Base-by-base conservation (phyloP, 1,140 invertebrate genomes). In the Holcopasites calliopsidis region DNA sequence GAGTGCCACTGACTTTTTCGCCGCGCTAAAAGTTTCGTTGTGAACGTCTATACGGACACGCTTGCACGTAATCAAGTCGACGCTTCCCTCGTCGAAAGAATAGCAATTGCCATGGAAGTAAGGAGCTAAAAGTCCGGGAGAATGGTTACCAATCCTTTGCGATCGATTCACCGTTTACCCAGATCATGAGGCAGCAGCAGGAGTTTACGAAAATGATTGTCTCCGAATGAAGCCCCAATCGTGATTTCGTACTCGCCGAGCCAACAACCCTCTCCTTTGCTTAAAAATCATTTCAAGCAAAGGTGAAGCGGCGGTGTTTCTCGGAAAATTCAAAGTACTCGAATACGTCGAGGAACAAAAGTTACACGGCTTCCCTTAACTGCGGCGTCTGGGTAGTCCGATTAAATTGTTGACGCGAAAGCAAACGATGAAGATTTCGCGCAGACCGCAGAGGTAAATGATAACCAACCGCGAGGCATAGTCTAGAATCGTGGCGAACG, bases 31-130 rank as follows among this genome's bases (percentile, higher is more conserved):
- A n/a, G n/a, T n/a, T n/a, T n/a, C n/a, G n/a, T n/a, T n/a, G n/a
- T n/a, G 38, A 40, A 40, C 38, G 13, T 40, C 6, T 40, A 40
- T 40, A 13, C 38, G 6, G 38, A 13, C 38, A 47, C 11, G 44
- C 44, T n/a, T 13, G 10, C 44, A 18, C 13, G 23, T 52, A n/a
- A n/a, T 40, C 1, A 1, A 11, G 16, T 33, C 4, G 11, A 42
- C 26, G 31, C 16, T 33, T 28, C 42, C 16, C 58, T 58, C n/a
- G 33, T 64, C 47, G 61, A 35, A 42, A 42, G 61, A 31, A 8
- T 21, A 33, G 71, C 71, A 73, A 73, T 73, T 73, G 65, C 40
- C 61, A 73, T 73, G 71, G 47, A 73, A 73, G 65, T 65, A 35
- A 55, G 71, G 61, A 33, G 21, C 28, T 10, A 40, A 44, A 23